A percentile compares a stretch with the other conserved stretches of the same genome.
Evolutionary conservation across 2,888 invertebrate genomes (phyloP).

Genomic region (Agonopterix alstromeriana): DNA sequence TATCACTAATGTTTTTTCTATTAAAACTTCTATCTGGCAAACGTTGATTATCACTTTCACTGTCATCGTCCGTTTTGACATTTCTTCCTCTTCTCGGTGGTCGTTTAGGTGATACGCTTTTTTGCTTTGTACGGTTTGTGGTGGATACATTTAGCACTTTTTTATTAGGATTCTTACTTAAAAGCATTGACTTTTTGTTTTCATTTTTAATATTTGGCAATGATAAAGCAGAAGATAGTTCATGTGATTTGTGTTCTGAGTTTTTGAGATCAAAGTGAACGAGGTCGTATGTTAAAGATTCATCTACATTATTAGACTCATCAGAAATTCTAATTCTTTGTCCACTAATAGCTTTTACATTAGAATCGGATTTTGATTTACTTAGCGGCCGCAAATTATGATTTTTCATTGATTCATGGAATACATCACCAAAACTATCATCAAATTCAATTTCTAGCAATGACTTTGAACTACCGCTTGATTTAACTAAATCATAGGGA

Average conservation of each 20-base stretch:
- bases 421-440: conserved; percentile 64
- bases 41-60: conserved; percentile 68
- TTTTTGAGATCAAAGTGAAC: conserved; percentile 69
- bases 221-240: conserved; percentile 41
- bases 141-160: conserved; percentile 42
- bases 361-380: conserved; percentile 63
- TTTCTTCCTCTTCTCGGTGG: conserved; percentile 77
- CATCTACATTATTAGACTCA: conserved; percentile 59
- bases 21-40: conserved; percentile 44
- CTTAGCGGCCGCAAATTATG: conserved; percentile 37
- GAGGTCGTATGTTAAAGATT: conserved; percentile 64
- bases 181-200: conserved; percentile 45
- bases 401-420: conserved; percentile 54
- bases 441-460: conserved; percentile 71
- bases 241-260: conserved; percentile 49
- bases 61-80: conserved; percentile 64
- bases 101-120: conserved; percentile 77
- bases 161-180: conserved; percentile 54
- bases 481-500: conserved; percentile 87
- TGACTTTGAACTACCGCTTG: conserved; percentile 60
- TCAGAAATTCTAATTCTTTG: conserved; percentile 81
- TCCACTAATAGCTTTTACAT: conserved; percentile 81
- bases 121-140: conserved; percentile 57
- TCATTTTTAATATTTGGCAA: conserved; percentile 69
- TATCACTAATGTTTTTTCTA: conserved; percentile 39